Evolutionary conservation across 2,113 vertebrate species (phyloP).

Genomic region (Rhea pennata): DNA sequence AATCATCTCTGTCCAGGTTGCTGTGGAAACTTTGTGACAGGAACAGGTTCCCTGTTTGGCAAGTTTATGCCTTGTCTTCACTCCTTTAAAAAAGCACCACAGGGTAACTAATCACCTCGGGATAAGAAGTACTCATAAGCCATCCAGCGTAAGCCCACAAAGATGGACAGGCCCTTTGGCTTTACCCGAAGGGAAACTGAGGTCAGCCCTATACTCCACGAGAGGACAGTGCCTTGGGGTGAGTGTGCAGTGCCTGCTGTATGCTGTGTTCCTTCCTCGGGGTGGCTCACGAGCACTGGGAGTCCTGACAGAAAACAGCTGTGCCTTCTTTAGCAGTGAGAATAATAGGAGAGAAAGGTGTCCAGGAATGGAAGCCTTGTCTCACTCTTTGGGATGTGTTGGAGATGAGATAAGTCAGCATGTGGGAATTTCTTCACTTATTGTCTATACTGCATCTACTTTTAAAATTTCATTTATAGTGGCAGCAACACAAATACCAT

Average conservation of each 20-base stretch:
- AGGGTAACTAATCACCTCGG: neutral
- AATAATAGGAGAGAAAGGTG: constrained; percentile 25
- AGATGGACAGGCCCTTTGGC: neutral
- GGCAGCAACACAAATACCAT: neutral
- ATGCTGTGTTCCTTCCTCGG: neutral
- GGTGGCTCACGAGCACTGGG: neutral
- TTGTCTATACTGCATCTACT: neutral
- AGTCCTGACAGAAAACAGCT: constrained; percentile 17
- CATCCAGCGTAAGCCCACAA: neutral
- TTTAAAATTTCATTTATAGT: neutral
- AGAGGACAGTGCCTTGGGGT: neutral
- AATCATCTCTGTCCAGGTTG: constrained; percentile 20
- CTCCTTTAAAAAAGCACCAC: constrained; percentile 17
- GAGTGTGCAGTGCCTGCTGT: neutral
- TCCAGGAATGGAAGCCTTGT: neutral
- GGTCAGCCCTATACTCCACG: neutral
- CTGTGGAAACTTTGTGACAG: constrained; percentile 59
- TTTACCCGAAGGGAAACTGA: neutral
- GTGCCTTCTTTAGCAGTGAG: constrained; percentile 1
- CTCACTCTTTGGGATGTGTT: neutral
- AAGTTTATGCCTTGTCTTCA: neutral
- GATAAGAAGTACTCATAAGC: neutral
- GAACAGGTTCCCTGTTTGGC: constrained; percentile 24
- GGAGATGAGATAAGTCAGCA: neutral
- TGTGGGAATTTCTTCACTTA: neutral